Conservation (phyloP, 2,113 vertebrate species). For the Collichthys lucidus region DNA sequence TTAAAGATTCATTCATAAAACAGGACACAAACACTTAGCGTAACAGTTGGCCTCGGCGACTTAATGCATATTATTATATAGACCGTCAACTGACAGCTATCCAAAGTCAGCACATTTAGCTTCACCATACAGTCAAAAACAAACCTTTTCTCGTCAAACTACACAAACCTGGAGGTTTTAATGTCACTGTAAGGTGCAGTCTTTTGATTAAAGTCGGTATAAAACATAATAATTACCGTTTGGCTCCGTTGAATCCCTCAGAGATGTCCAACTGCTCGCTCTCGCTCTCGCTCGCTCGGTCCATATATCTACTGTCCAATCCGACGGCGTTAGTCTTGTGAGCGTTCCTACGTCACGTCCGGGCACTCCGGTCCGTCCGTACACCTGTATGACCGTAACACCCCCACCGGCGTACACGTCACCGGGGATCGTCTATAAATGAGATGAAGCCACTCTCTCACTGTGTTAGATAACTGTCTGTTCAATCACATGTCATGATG, state of each 20-base stretch:
- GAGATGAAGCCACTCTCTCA: too few relatives aligned
- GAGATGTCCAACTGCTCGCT: slow-evolving; percentile 41
- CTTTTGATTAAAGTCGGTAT: neutral
- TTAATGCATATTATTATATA: neutral
- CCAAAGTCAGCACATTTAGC: slow-evolving; percentile 27
- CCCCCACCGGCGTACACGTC: neutral
- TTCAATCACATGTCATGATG: too few relatives aligned
- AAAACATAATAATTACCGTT: slow-evolving; percentile 47
- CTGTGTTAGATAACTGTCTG: too few relatives aligned
- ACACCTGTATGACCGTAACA: slow-evolving; percentile 74
- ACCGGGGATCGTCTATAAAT: slow-evolving; percentile 60
- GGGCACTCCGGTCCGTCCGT: slow-evolving; percentile 34
- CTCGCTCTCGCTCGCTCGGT: slow-evolving; percentile 12
- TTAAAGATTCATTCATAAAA: slow-evolving; percentile 11
- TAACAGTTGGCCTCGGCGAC: slow-evolving; percentile 11
- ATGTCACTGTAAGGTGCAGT: fast-evolving
- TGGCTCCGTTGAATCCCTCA: neutral
- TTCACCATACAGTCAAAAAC: neutral
- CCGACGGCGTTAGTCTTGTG: slow-evolving; percentile 60
- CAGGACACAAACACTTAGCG: neutral
- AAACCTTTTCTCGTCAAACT: neutral
- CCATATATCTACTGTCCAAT: slow-evolving; percentile 64
- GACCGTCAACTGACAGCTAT: slow-evolving; percentile 51
- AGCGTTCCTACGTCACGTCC: slow-evolving; percentile 80
- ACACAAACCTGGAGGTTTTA: fast-evolving